A percentile compares a stretch with the other conserved stretches of the same genome.
phyloP scores from a whole-genome alignment of 2,888 invertebrate genomes.

The Epistrophella euchroma region DNA sequence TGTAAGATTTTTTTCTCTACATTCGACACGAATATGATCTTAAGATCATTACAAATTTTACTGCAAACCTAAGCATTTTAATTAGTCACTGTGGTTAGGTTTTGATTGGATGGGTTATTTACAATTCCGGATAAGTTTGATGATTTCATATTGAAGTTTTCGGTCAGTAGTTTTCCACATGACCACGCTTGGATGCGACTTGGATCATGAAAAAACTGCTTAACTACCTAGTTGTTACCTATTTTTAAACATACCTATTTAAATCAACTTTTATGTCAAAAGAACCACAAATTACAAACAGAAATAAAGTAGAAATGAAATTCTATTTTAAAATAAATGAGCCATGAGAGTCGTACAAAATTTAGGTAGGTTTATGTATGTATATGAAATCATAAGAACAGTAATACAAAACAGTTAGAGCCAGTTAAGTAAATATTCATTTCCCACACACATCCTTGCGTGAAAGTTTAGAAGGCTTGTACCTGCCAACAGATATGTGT shows the following conservation, averaged over 20 bases:
- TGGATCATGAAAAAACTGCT: conserved; percentile 1
- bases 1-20: not conserved
- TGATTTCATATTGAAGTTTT: not conserved
- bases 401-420: not conserved
- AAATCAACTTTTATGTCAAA: not conserved
- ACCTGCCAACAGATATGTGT: not conserved
- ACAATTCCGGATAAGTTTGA: not conserved
- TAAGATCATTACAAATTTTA: conserved; percentile 14
- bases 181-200: not conserved
- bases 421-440: too few species aligned
- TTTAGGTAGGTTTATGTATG: too few species aligned
- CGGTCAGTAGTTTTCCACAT: not conserved
- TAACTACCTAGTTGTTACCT: not conserved
- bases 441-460: too few species aligned
- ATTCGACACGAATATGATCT: conserved; percentile 19
- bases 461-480: not conserved
- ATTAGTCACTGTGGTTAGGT: not conserved
- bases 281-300: not conserved
- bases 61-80: not conserved
- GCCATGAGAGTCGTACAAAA: not conserved
- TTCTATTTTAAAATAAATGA: not conserved
- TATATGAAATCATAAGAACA: not conserved
- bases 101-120: conserved; percentile 5
- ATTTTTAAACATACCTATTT: not conserved
- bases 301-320: not conserved